phyloP scores from a whole-genome alignment of 2,113 vertebrate species.

The Stomatorhinus ivindoensis region DNA sequence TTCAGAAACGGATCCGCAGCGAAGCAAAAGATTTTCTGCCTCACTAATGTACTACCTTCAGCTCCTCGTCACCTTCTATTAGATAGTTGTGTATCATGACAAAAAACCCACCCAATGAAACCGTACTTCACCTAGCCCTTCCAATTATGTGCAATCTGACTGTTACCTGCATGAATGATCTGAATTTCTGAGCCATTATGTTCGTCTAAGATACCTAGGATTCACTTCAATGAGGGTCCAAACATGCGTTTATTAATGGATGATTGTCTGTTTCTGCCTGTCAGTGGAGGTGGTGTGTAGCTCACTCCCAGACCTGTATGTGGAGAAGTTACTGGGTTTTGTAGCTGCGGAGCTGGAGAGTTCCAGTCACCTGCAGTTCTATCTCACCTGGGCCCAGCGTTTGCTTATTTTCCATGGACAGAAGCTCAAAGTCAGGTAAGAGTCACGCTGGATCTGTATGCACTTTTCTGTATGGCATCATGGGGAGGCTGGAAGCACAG shows the following conservation, averaged over 20 bases:
- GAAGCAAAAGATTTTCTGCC: background rate
- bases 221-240: background rate
- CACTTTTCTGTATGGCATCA: background rate
- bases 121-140: background rate
- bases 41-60: background rate
- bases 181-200: background rate
- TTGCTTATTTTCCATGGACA: slow-evolving; percentile 82
- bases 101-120: background rate
- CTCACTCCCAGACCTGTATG: slow-evolving; percentile 80
- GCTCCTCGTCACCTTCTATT: background rate
- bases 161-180: background rate
- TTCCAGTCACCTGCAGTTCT: slow-evolving; percentile 86
- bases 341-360: slow-evolving; percentile 74
- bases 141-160: background rate
- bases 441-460: background rate
- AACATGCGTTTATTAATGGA: background rate
- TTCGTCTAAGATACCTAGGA: background rate
- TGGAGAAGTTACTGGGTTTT: slow-evolving; percentile 82
- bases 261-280: background rate
- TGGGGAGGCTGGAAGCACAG: background rate
- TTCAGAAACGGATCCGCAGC: background rate
- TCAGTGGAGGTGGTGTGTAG: slow-evolving; percentile 75
- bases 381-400: slow-evolving; percentile 78
- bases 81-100: background rate
- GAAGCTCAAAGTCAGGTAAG: slow-evolving; percentile 81